phyloP scores from a whole-genome alignment of 2,888 invertebrate genomes.

The Eupithecia vulgata region DNA sequence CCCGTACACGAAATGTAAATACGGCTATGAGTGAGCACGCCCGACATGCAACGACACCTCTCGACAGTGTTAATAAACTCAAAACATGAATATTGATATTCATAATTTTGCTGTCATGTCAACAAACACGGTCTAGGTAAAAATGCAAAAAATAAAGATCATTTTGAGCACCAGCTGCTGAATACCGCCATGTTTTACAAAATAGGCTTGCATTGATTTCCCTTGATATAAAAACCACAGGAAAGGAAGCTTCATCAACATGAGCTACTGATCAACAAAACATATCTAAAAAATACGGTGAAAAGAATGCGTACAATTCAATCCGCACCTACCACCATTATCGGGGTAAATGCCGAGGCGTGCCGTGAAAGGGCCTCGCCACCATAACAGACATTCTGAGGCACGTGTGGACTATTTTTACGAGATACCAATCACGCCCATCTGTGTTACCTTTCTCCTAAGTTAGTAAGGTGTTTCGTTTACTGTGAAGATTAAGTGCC shows the following conservation, averaged over 20 bases:
- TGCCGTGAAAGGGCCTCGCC: constrained; percentile 52
- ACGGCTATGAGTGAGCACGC: constrained; percentile 69
- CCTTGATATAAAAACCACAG: not conserved
- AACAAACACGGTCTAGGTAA: constrained; percentile 37
- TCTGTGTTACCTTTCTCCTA: constrained; percentile 35
- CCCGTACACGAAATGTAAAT: constrained; percentile 75
- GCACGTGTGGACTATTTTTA: constrained; percentile 70
- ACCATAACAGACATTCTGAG: constrained; percentile 49
- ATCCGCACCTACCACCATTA: constrained; percentile 44
- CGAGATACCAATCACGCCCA: constrained; percentile 45
- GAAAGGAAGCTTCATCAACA: not conserved
- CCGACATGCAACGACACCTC: constrained; percentile 68
- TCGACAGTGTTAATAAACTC: constrained; percentile 64
- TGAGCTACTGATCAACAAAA: constrained; percentile 16
- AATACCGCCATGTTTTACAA: not conserved
- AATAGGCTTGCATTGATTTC: not conserved
- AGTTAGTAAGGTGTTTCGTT: constrained; percentile 15
- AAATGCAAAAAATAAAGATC: constrained; percentile 20
- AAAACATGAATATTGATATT: constrained; percentile 71
- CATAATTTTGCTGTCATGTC: constrained; percentile 56
- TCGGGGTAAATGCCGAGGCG: constrained; percentile 56
- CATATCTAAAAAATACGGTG: constrained; percentile 37
- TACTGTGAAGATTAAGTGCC: not conserved
- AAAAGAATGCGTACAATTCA: constrained; percentile 42
- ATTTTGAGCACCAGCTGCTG: not conserved